Evolutionary conservation across 2,113 vertebrate species (phyloP).

Genomic region (Bungarus multicinctus): DNA sequence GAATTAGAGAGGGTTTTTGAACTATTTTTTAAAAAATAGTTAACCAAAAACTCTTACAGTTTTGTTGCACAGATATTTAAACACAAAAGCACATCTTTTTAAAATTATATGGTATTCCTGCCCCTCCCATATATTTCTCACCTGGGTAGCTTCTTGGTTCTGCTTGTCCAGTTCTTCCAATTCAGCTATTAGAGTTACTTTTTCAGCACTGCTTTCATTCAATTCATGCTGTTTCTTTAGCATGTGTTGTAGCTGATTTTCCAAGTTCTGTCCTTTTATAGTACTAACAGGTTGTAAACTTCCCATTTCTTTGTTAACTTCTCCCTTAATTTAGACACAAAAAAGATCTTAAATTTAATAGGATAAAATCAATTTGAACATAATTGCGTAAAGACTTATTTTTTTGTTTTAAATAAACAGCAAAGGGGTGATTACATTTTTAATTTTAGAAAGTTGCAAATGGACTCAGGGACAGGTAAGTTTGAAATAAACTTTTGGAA

Average conservation of each 20-base stretch:
- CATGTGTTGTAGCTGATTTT: slow-evolving; percentile 73
- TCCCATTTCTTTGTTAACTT: slow-evolving; percentile 55
- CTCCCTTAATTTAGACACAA: slow-evolving; percentile 59
- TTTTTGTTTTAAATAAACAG: neutral
- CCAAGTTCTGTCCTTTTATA: slow-evolving; percentile 55
- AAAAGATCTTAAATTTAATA: neutral
- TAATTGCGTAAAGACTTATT: neutral
- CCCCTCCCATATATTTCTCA: slow-evolving; percentile 54
- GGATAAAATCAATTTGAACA: slow-evolving; percentile 12
- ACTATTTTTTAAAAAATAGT: neutral
- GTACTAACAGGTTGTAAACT: slow-evolving; percentile 49
- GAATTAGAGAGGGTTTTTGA: neutral
- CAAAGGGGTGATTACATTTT: neutral
- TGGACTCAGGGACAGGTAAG: neutral
- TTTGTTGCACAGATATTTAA: neutral
- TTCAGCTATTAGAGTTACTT: slow-evolving; percentile 78
- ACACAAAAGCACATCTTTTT: neutral
- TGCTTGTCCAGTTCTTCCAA: slow-evolving; percentile 91
- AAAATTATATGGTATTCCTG: neutral
- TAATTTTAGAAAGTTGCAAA: neutral
- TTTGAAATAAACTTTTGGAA: neutral
- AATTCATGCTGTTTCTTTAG: slow-evolving; percentile 74
- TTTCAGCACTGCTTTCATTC: slow-evolving; percentile 74
- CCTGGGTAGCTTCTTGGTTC: slow-evolving; percentile 94
- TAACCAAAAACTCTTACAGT: neutral